Evolutionary conservation across 2,113 vertebrate genomes (phyloP).

Genomic region (Puntigrus tetrazona): DNA sequence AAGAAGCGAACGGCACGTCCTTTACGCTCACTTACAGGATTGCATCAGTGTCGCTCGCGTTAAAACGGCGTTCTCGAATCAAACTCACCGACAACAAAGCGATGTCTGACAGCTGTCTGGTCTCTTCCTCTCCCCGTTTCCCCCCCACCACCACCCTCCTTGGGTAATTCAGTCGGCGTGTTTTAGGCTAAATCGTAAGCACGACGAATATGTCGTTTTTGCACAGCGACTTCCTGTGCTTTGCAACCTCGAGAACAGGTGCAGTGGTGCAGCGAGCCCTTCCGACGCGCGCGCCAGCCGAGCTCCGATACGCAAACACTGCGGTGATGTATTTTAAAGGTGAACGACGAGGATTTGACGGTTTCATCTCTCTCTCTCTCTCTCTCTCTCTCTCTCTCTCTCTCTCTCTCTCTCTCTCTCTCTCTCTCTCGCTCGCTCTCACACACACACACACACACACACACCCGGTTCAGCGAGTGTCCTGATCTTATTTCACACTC

Average conservation of each 20-base stretch:
- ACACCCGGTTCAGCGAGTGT: not conserved
- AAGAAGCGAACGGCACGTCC: slow-evolving; percentile 4
- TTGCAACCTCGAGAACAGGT: slow-evolving; percentile 22
- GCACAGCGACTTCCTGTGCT: slow-evolving; percentile 23
- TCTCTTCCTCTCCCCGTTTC: not conserved
- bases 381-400: not conserved
- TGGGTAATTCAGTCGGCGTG: slow-evolving; percentile 16
- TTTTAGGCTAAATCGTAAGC: slow-evolving; percentile 18
- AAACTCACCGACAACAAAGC: slow-evolving; percentile 34
- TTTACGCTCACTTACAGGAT: not conserved
- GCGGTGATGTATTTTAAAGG: slow-evolving; percentile 28
- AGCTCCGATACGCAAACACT: not conserved
- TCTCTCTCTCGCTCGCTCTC: too few relatives aligned
- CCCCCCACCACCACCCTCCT: too few relatives aligned
- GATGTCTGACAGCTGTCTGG: slow-evolving; percentile 23
- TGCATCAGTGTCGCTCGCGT: slow-evolving; percentile 14
- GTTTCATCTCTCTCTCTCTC: slow-evolving; percentile 17
- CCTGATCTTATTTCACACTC: slow-evolving; percentile 18
- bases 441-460: not conserved
- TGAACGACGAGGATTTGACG: slow-evolving; percentile 22
- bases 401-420: not conserved
- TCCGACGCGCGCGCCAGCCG: slow-evolving; percentile 19
- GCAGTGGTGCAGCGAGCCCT: slow-evolving; percentile 23
- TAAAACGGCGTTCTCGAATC: not conserved
- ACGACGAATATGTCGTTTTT: not conserved